Percentiles rank a stretch among this genome's conserved stretches.
Conservation (phyloP, 1,140 invertebrate genomes). For the Cyphomyrmex costatus region DNA sequence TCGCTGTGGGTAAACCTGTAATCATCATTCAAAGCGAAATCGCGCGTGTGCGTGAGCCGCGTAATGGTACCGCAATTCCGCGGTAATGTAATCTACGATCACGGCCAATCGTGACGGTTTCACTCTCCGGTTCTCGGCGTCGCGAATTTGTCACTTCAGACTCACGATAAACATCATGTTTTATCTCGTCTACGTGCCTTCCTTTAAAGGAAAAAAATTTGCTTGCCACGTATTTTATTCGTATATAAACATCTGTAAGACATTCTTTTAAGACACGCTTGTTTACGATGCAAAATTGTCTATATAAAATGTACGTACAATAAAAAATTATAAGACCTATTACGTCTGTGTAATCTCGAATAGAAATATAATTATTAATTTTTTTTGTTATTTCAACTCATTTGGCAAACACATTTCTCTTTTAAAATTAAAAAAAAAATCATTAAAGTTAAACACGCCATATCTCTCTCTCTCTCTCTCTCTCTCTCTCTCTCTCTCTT, state of each 20-base stretch:
- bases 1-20: constrained; percentile 65
- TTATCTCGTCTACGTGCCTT: constrained; percentile 14
- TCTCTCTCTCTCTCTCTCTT: too few species aligned
- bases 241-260: neutral
- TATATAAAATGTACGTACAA: neutral
- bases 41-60: constrained; percentile 49
- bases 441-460: neutral
- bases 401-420: neutral
- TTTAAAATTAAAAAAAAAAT: neutral
- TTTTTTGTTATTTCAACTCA: neutral
- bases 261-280: neutral
- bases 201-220: constrained; percentile 5
- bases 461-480: too few species aligned
- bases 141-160: constrained; percentile 53
- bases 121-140: constrained; percentile 33
- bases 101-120: constrained; percentile 30
- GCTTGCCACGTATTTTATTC: neutral
- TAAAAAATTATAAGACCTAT: neutral
- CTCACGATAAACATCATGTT: constrained; percentile 2
- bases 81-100: constrained; percentile 53
- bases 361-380: constrained; percentile 14
- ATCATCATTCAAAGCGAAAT: constrained; percentile 59
- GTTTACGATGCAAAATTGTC: neutral
- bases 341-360: neutral
- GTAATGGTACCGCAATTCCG: constrained; percentile 50